phyloP scores from a whole-genome alignment of 2,113 vertebrate species.

The Bubo blakistoni region DNA sequence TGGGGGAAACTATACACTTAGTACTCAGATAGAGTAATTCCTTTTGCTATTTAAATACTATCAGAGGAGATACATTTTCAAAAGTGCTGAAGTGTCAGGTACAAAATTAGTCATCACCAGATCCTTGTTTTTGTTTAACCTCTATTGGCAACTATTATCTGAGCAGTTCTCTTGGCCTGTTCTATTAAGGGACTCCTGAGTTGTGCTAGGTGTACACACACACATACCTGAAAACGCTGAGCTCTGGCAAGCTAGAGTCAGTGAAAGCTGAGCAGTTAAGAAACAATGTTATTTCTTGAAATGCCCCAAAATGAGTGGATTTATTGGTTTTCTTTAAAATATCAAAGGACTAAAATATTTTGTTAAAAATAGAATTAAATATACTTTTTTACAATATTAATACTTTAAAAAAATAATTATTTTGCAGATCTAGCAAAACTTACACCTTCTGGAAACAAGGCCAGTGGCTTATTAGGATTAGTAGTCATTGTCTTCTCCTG shows the following conservation, averaged over 20 bases:
- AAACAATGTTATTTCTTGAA: neutral
- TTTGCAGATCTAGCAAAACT: neutral
- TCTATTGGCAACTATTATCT: neutral
- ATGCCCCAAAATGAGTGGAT: fast-evolving
- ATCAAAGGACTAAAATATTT: neutral
- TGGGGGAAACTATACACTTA: neutral
- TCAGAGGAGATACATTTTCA: neutral
- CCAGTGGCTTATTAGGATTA: neutral
- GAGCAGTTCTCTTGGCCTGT: neutral
- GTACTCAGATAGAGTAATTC: neutral
- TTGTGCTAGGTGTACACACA: fast-evolving
- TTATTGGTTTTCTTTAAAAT: neutral
- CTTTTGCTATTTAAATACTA: neutral
- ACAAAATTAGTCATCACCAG: neutral
- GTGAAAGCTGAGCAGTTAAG: neutral
- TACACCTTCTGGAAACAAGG: neutral
- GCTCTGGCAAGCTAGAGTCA: neutral
- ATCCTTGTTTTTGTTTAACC: neutral
- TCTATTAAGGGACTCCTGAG: neutral
- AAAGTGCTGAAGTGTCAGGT: neutral
- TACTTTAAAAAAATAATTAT: neutral
- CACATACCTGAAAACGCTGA: fast-evolving
- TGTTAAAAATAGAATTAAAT: neutral
- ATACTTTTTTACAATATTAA: neutral
- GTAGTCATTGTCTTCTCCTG: neutral